These are phyloP conservation scores for Alsophila aescularia DNA, from an alignment of 2,888 invertebrate genomes.

Conservation along the genomic window DNA sequence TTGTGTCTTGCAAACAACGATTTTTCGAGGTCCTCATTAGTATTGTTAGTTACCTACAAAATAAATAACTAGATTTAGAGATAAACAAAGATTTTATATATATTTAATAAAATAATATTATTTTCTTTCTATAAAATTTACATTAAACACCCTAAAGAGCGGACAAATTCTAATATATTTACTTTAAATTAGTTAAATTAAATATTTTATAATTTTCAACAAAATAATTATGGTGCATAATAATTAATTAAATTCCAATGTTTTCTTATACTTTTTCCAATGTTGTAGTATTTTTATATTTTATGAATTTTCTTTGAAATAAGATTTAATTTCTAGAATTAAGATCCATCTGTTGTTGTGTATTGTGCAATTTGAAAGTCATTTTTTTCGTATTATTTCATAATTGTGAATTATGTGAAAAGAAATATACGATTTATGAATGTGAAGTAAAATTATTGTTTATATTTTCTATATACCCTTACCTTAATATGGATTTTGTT, in stretches of 20 bases:
- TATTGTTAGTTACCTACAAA: conserved; percentile 20
- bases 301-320: conserved; percentile 40
- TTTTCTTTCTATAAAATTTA: not conserved
- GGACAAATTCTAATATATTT: conserved; percentile 19
- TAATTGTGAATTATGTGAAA: conserved; percentile 57
- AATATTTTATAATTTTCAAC: conserved; percentile 16
- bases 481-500: no score
- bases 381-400: conserved; percentile 60
- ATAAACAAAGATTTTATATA: conserved; percentile 6
- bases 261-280: not conserved
- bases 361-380: conserved; percentile 56
- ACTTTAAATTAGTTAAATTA: conserved; percentile 20
- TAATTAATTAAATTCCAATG: conserved; percentile 9
- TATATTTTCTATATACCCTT: not conserved
- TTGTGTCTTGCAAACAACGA: conserved; percentile 65
- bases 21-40: conserved; percentile 27
- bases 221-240: conserved; percentile 16
- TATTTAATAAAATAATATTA: not conserved
- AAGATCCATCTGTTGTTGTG: conserved; percentile 50
- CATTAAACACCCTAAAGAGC: conserved; percentile 2
- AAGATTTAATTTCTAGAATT: conserved; percentile 44
- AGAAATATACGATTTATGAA: conserved; percentile 77
- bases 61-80: conserved; percentile 8
- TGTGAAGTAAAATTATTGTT: conserved; percentile 52
- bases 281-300: conserved; percentile 34